Evolutionary conservation across 1,140 invertebrate species (phyloP), one percentile per base, ranked within the genome.

Genomic region (Apis dorsata): DNA sequence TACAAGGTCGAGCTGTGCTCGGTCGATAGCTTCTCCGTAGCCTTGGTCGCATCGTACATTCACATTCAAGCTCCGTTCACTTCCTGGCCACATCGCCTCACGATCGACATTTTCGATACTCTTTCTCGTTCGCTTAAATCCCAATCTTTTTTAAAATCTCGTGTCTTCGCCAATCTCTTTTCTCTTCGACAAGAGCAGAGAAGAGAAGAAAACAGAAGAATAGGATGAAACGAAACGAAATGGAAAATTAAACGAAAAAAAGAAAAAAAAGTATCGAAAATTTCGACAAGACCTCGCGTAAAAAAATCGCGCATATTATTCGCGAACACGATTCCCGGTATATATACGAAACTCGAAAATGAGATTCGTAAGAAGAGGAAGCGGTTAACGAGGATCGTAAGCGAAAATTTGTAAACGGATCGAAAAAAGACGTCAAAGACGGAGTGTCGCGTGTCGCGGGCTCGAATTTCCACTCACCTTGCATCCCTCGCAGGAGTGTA

Each of bases 401-500:
- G 55, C 68, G 28, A 19, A 76, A 51, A 49, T n/a, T 24, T 15
- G 59, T 15, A 59, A 77, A 66, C 70, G 24, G 80, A 77, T 76
- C 69, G 15, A 44, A 51, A 51, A 59, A 44, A 7, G 34, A 21
- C 24, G 68, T 49, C 44, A 53, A 68, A 51, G 21, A 44, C 28
- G 34, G 19, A 11, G 34, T 19, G 10, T 19, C n/a, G 49, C 28
- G 63, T 10, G 13, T 73, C 2, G 44, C 71, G 17, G 19, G 55
- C 21, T 66, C 34, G 24, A 59, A 44, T 21, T 17, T 77, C 80
- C 73, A 69, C 96, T 96, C 95, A 99, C 99, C 97, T 99, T 99
- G 95, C 99, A 99, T 91, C 99, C 99, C 95, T 99, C 99, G 94
- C 99, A 99, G 78, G 98, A 99, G 90, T 99, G 99, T 84, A 99